phyloP scores from a whole-genome alignment of 2,797 vertebrate genomes.

The Serranus cabrilla region DNA sequence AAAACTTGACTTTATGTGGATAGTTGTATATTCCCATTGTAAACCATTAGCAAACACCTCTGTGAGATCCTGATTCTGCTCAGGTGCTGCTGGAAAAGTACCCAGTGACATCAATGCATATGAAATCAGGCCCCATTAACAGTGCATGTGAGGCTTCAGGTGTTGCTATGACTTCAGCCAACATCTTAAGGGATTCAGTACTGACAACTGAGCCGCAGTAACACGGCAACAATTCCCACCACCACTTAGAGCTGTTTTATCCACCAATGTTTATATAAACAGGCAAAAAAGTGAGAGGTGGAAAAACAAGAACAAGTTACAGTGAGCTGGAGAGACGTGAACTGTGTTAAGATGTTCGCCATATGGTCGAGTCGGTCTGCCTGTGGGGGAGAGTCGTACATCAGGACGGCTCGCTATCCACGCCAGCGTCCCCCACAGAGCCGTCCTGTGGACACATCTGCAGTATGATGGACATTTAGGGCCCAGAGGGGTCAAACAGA shows the following conservation, averaged over 20 bases:
- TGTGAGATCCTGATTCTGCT: slow-evolving; percentile 18
- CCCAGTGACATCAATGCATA: slow-evolving; percentile 41
- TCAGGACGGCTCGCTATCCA: slow-evolving; percentile 36
- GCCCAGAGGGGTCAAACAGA: slow-evolving; percentile 37
- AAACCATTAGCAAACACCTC: background rate
- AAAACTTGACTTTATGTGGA: slow-evolving; percentile 9
- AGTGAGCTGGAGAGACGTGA: slow-evolving; percentile 39
- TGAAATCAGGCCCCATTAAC: slow-evolving; percentile 26
- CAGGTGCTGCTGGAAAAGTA: slow-evolving; percentile 42
- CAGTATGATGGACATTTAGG: slow-evolving; percentile 27
- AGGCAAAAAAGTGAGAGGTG: slow-evolving; percentile 15
- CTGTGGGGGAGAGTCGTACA: slow-evolving; percentile 24
- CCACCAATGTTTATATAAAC: slow-evolving; percentile 44
- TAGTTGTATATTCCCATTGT: slow-evolving; percentile 11
- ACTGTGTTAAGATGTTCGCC: slow-evolving; percentile 62
- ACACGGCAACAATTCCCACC: slow-evolving; percentile 72
- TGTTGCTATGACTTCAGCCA: slow-evolving; percentile 68
- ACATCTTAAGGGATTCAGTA: slow-evolving; percentile 67
- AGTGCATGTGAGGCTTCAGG: slow-evolving; percentile 46
- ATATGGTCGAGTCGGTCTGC: slow-evolving; percentile 44
- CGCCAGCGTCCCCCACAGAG: slow-evolving; percentile 34
- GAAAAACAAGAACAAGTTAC: slow-evolving; percentile 40
- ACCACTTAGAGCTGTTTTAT: slow-evolving; percentile 40
- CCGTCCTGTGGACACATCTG: slow-evolving; percentile 46
- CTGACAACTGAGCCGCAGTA: slow-evolving; percentile 59